Evolutionary conservation across 2,888 invertebrate species (phyloP).

Genomic region (Tenodera sinensis): DNA sequence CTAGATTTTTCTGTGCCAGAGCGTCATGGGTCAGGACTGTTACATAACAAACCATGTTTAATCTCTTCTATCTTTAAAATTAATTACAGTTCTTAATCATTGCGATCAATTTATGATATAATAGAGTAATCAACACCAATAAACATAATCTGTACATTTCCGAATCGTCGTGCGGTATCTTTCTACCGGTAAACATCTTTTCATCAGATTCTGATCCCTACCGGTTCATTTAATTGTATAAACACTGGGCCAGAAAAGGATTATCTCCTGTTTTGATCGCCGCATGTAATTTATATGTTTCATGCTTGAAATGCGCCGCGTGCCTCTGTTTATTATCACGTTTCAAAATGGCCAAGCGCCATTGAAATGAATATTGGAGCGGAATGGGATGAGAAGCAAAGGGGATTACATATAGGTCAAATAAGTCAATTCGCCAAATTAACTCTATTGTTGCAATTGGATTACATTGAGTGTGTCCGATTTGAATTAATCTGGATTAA

Average conservation of each 20-base stretch:
- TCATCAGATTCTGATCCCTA: not conserved
- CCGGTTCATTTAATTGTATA: not conserved
- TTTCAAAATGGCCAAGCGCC: not conserved
- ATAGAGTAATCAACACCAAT: not conserved
- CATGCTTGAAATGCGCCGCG: not conserved
- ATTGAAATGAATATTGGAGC: not conserved
- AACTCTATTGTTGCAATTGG: not conserved
- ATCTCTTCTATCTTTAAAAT: not conserved
- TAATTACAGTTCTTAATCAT: not conserved
- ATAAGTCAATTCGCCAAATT: not conserved
- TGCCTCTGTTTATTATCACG: not conserved
- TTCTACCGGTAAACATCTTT: not conserved
- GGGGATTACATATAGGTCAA: not conserved
- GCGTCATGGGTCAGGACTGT: too few species aligned
- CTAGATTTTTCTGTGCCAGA: too few species aligned
- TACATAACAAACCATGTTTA: too few species aligned
- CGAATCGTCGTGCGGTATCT: not conserved
- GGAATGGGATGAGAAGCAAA: not conserved
- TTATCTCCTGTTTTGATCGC: not conserved
- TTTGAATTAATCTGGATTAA: slow-evolving; percentile 2
- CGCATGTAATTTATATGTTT: not conserved
- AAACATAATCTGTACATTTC: not conserved
- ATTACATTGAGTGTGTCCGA: not conserved
- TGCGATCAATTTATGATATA: not conserved
- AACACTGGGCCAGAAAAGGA: not conserved